Evolutionary conservation across 2,113 vertebrate species (phyloP), one percentile per base, ranked within the genome.

Genomic region (Sclerurus mexicanus): DNA sequence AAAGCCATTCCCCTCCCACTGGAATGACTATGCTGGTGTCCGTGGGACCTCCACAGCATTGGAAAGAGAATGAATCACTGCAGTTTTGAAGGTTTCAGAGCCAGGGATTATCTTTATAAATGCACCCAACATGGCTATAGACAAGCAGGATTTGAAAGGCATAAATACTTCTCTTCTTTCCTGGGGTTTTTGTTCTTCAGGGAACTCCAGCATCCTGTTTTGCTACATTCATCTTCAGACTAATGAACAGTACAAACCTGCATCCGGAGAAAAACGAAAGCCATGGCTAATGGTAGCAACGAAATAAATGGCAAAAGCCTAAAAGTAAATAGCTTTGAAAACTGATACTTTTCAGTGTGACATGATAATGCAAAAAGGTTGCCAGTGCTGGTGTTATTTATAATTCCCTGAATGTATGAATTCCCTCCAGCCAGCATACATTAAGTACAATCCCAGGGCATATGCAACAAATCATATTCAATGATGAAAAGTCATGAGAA

Each of bases 401-500:
- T 81, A 94, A 95, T 90, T 94, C 93, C 52, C 68, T 27, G 23
- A 84, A 75, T 0, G 12, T 60, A 90, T 90, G 56, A 84, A 78
- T 92, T 94, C 83, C 88, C 90, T 96, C 86, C 76, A 95, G 93
- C 47, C 85, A 94, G 93, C 35, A 67, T 49, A 56, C 30, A 92
- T 89, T 86, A 89, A 81, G 49, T 56, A 81, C 73, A 93, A 92
- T 67, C 52, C 52, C 79, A 78, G 79, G 69, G 79, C 76, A 95
- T 88, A 92, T 84, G 86, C 85, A 88, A 92, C 93, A 95, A 90
- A 97, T 96, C 93, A 90, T 81, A 92, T 59, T 49, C 93, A 90
- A 35, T 96, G 76, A 93, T 58, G 86, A 82, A 59, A 92, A 90
- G 40, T 20, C 63, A 76, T 60, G 76, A 90, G 93, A 92, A 93